A percentile compares a stretch with the other conserved stretches of the same genome.
These are phyloP conservation scores for Popillia japonica DNA, from an alignment of 1,140 invertebrate species.

Conservation along the genomic window DNA sequence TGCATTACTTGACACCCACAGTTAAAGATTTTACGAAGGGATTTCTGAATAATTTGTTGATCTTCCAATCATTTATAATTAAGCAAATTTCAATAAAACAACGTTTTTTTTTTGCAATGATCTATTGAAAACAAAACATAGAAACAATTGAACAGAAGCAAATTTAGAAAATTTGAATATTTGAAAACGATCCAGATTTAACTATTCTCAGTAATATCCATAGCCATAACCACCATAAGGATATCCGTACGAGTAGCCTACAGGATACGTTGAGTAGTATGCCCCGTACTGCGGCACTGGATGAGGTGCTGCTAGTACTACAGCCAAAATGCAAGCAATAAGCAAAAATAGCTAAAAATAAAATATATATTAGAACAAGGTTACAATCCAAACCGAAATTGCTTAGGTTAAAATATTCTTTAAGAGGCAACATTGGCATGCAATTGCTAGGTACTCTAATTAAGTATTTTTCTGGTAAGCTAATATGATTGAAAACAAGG, in stretches of 20 bases:
- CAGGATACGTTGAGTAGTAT: not conserved
- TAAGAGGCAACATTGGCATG: no score
- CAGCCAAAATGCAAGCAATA: constrained; percentile 11
- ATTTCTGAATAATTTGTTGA: no score
- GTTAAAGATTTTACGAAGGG: no score
- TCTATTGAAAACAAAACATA: not conserved
- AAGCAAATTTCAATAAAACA: not conserved
- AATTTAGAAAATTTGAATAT: not conserved
- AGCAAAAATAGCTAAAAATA: constrained; percentile 1
- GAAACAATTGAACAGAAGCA: not conserved
- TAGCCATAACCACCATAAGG: not conserved
- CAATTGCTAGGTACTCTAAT: no score
- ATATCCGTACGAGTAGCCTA: not conserved
- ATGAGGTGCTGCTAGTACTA: not conserved
- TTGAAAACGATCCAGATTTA: no score
- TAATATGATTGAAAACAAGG: no score
- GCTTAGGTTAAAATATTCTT: no score
- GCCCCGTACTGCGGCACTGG: not conserved
- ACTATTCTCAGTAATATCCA: not conserved
- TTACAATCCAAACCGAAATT: no score
- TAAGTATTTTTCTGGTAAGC: no score
- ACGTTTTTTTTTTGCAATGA: not conserved
- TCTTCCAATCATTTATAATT: no score
- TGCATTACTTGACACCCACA: no score
- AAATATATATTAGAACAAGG: not conserved